These are phyloP conservation scores for Monoplex corrugatus DNA, from an alignment of 2,888 invertebrate genomes.

Conservation along the genomic window DNA sequence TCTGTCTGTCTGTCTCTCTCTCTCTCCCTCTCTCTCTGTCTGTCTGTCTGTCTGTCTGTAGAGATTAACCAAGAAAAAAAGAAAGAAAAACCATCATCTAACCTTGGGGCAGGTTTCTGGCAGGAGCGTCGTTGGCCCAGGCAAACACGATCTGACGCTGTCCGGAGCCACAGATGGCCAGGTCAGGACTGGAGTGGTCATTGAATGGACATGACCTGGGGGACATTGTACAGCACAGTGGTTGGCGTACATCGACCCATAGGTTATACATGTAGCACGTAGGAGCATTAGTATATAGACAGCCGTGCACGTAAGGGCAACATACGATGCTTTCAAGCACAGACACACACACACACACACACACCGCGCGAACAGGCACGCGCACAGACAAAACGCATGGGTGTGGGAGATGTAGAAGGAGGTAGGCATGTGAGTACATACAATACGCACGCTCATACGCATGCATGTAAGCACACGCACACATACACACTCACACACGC, in stretches of 20 bases:
- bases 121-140: slow-evolving; percentile 85
- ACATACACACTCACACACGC: not conserved
- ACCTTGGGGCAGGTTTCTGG: slow-evolving; percentile 82
- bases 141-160: slow-evolving; percentile 83
- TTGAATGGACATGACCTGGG: slow-evolving; percentile 24
- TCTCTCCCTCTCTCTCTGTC: too few relatives aligned
- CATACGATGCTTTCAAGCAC: not conserved
- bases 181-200: slow-evolving; percentile 48
- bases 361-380: slow-evolving; percentile 21
- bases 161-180: slow-evolving; percentile 67
- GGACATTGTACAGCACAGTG: not conserved
- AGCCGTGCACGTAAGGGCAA: not conserved
- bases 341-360: slow-evolving; percentile 36
- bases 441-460: not conserved
- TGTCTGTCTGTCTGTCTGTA: too few relatives aligned
- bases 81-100: too few relatives aligned
- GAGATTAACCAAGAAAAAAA: too few relatives aligned
- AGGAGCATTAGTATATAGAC: not conserved
- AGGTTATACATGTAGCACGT: too few relatives aligned
- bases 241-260: not conserved
- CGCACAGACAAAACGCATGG: not conserved
- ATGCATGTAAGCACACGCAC: not conserved
- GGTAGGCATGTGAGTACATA: too few relatives aligned
- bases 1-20: too few relatives aligned
- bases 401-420: not conserved